phyloP scores from a whole-genome alignment of 2,888 invertebrate genomes.

The Hermodice carunculata region DNA sequence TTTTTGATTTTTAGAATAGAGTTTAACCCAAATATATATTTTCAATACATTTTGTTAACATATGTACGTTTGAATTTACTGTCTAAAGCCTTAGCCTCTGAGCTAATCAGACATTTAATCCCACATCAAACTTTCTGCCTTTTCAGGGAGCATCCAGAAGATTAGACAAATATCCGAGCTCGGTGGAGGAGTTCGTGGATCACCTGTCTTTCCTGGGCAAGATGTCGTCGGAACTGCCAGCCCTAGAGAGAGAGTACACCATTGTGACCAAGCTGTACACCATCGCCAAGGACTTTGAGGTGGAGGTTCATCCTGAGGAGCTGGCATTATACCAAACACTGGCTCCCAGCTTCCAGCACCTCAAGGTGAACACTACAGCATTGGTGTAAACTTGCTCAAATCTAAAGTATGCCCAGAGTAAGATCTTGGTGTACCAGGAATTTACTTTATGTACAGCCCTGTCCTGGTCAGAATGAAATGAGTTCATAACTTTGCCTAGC shows the following conservation, averaged over 20 bases:
- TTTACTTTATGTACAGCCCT: no score
- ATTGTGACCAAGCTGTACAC: slow-evolving; percentile 68
- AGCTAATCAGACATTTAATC: no score
- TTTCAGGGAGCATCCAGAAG: slow-evolving; percentile 64
- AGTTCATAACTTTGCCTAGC: no score
- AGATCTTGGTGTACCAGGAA: no score
- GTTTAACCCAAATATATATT: no score
- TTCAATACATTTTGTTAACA: no score
- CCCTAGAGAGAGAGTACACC: slow-evolving; percentile 66
- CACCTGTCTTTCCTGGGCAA: slow-evolving; percentile 67
- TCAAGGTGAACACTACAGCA: slow-evolving; percentile 67
- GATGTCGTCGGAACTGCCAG: slow-evolving; percentile 65
- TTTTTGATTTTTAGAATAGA: no score
- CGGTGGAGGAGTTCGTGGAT: slow-evolving; percentile 69
- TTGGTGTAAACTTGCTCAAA: background rate
- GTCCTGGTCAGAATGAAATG: no score
- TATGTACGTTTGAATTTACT: no score
- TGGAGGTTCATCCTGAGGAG: slow-evolving; percentile 62
- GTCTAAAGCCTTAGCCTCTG: no score
- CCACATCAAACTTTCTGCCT: no score
- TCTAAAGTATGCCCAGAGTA: background rate
- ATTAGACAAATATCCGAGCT: slow-evolving; percentile 61
- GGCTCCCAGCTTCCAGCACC: slow-evolving; percentile 67
- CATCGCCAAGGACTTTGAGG: slow-evolving; percentile 64
- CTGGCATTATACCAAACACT: slow-evolving; percentile 68